phyloP scores from a whole-genome alignment of 2,888 invertebrate genomes.

The Ichneumoninae sp. region DNA sequence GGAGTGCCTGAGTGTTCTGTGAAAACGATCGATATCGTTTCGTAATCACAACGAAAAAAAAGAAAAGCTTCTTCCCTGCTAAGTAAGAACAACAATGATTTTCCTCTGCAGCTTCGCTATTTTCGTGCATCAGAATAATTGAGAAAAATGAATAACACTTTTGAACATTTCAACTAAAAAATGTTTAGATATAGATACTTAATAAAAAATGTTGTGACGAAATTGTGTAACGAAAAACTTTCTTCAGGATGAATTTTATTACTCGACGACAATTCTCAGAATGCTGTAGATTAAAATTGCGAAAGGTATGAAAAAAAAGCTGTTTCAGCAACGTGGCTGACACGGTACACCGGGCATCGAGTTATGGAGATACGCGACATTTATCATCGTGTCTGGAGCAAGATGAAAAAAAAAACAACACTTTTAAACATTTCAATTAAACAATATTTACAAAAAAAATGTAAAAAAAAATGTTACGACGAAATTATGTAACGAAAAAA shows the following conservation, averaged over 20 bases:
- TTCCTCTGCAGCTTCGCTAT: neutral
- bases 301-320: neutral
- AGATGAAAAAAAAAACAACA: neutral
- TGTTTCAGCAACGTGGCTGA: neutral
- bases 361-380: too few species aligned
- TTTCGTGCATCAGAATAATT: neutral
- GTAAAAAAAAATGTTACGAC: neutral
- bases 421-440: neutral
- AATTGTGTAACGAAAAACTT: neutral
- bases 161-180: neutral
- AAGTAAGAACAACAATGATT: neutral
- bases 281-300: neutral
- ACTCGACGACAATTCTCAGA: neutral
- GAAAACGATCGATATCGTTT: constrained; percentile 21
- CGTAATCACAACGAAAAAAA: neutral
- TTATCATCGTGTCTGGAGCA: too few species aligned
- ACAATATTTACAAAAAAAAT: neutral
- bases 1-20: neutral
- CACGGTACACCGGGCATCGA: too few species aligned
- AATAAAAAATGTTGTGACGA: neutral
- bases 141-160: neutral
- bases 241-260: neutral
- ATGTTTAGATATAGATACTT: neutral
- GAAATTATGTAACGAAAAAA: neutral
- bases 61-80: neutral